Conservation (phyloP, 2,888 invertebrate species). For the Coelinius sp. region DNA sequence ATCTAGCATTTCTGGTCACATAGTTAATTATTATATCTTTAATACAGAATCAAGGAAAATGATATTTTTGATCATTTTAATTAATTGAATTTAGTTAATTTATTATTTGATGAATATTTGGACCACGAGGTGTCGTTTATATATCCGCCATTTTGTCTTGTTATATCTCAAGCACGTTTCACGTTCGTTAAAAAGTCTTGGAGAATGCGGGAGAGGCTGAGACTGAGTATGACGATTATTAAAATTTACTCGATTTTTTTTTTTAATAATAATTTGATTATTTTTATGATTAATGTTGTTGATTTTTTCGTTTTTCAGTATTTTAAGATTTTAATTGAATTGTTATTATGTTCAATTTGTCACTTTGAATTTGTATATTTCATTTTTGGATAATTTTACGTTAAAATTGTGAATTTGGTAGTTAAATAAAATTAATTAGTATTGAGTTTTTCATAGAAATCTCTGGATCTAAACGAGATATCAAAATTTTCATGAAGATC, state of each 20-base stretch:
- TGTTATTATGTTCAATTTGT: no score
- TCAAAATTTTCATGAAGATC: no score
- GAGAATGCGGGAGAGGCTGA: constrained; percentile 1
- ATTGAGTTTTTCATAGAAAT: no score
- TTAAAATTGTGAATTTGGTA: no score
- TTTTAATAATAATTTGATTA: background rate
- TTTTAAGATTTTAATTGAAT: no score
- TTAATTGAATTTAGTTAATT: background rate
- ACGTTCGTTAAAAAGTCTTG: constrained; percentile 1
- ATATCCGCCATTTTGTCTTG: constrained; percentile 8
- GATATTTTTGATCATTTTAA: background rate
- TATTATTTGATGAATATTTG: background rate
- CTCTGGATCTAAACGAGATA: no score
- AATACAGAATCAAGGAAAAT: background rate
- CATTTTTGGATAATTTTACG: no score
- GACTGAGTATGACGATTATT: background rate
- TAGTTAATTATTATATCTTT: background rate
- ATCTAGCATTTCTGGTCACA: background rate
- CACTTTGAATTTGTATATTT: no score
- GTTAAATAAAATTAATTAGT: no score
- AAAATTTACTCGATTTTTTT: background rate
- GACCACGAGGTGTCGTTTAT: background rate
- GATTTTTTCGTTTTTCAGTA: background rate
- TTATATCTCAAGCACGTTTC: constrained; percentile 19
- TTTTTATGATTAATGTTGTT: background rate